Base-by-base conservation (phyloP, 2,113 vertebrate genomes). In the Numenius arquata region DNA sequence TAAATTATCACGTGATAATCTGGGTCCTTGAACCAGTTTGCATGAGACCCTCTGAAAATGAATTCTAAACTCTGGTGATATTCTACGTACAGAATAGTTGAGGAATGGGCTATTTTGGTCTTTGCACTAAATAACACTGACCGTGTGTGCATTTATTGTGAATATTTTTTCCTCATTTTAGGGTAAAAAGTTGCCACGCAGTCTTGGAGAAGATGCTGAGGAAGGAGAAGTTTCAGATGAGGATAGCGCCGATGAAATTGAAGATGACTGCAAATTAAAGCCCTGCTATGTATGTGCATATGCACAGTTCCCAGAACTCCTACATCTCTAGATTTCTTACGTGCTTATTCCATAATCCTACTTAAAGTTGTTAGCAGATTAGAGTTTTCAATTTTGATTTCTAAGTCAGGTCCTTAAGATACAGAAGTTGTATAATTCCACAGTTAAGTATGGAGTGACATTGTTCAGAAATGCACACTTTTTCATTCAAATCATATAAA, bases 211-310 rank as follows among this genome's bases (percentile, higher is more conserved):
- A 9, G 99, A 99, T 56, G 99, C 98, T 3, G 99, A 99, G 92
- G 99, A 99, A 96, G 99, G 99, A 27, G 99, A 99, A 76, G 99
- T 99, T 80, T 99, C 99, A 3, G 99, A 99, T 53, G 99, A 99
- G 93, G 99, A 99, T 92, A 99, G 99, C 3, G 99, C 99, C 20
- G 99, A 99, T 97, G 99, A 99, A 96, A 99, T 99, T 48, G 99
- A 99, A 97, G 99, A 99, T 0, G 99, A 99, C 88, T 99, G 99
- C 98, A 99, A 99, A 88, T 97, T 99, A 43, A 99, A 99, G 92
- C 96, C 98, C 89, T 99, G 98, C 88, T 99, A 98, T 85, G 99
- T 99, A 98, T 97, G 98, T 97, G 48, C 83, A 45, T 13, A 29
- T 23, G 62, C 47, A 18, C 58, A 20, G 43, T 13, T 63, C 45